phyloP scores from a whole-genome alignment of 2,797 vertebrate species.

The Acridotheres tristis region DNA sequence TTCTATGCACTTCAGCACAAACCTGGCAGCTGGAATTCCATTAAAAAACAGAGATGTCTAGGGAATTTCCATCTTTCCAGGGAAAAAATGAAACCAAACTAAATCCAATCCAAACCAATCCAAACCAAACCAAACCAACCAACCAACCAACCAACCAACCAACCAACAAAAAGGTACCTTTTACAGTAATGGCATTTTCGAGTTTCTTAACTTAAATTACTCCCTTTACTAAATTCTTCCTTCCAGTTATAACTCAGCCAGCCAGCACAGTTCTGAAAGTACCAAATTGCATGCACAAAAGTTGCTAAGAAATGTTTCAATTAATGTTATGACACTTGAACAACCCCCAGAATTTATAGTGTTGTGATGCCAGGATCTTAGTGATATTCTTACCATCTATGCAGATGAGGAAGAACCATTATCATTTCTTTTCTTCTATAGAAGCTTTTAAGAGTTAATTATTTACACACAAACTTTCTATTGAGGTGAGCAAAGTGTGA shows the following conservation, averaged over 20 bases:
- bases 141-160: no score
- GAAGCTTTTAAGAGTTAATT: not conserved
- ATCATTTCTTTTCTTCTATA: not conserved
- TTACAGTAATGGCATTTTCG: not conserved
- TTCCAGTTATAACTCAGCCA: not conserved
- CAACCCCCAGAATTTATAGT: not conserved
- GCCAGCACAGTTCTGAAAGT: not conserved
- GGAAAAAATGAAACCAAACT: not conserved
- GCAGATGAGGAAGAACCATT: not conserved
- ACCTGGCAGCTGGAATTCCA: not conserved
- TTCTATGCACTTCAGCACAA: not conserved
- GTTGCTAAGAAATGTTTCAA: not conserved
- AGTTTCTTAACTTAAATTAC: not conserved
- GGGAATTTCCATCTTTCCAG: not conserved
- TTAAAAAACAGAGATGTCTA: not conserved
- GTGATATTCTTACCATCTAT: not conserved
- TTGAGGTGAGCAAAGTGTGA: not conserved
- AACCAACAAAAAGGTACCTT: not conserved
- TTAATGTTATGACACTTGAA: not conserved
- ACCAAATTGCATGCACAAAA: not conserved
- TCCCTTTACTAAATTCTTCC: not conserved
- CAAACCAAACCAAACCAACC: not conserved
- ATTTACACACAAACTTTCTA: not conserved
- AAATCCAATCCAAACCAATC: no score
- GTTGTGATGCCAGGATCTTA: not conserved